Evolutionary conservation across 2,113 vertebrate genomes (phyloP).

Genomic region (Balaeniceps rex): DNA sequence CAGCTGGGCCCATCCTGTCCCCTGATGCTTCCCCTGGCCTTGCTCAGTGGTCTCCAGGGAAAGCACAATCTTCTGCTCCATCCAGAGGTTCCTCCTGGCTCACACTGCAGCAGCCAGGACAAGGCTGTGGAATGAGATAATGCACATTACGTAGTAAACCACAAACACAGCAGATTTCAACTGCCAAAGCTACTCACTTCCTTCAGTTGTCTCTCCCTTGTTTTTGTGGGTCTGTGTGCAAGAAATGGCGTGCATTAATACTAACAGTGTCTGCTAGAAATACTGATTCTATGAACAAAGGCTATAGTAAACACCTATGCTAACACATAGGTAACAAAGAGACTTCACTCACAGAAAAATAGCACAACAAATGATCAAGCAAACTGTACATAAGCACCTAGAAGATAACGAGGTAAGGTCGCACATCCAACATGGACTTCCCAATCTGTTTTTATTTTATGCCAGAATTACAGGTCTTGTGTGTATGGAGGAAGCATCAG

Average conservation of each 20-base stretch:
- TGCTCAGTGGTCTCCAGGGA: neutral
- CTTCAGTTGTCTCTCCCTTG: neutral
- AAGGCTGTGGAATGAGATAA: neutral
- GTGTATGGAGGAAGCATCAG: neutral
- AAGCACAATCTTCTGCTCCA: neutral
- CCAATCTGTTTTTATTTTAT: neutral
- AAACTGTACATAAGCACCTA: neutral
- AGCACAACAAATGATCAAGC: neutral
- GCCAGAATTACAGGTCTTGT: neutral
- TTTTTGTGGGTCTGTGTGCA: neutral
- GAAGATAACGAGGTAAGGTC: neutral
- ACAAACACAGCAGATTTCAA: neutral
- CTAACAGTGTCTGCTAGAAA: neutral
- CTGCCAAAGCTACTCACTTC: neutral
- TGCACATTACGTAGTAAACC: accelerated
- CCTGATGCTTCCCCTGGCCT: neutral
- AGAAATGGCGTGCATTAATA: neutral
- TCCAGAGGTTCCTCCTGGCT: neutral
- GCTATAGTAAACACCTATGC: neutral
- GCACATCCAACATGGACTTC: neutral
- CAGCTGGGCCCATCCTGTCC: neutral
- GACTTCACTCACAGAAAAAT: neutral
- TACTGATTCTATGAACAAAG: neutral
- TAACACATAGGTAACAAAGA: neutral
- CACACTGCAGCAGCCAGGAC: neutral